Conservation (phyloP, 2,888 invertebrate genomes). For the Cheilosia urbana region DNA sequence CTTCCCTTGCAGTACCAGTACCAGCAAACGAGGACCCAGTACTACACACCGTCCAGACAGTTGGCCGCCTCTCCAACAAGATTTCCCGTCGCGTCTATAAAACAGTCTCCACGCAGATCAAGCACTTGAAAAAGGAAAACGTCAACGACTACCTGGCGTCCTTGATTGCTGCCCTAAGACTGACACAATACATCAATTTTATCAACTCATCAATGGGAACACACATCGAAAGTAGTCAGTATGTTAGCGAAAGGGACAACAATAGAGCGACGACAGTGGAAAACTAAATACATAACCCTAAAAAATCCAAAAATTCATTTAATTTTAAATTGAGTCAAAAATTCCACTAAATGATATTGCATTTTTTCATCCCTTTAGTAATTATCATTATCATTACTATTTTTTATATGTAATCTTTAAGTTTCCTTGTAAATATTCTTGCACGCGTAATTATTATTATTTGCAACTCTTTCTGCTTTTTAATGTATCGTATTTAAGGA, state of each 20-base stretch:
- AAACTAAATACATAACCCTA: slow-evolving; percentile 41
- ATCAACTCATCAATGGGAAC: slow-evolving; percentile 83
- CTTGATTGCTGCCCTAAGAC: slow-evolving; percentile 84
- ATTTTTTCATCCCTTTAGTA: slow-evolving; percentile 60
- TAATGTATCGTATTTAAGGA: no score
- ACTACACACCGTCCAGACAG: slow-evolving; percentile 89
- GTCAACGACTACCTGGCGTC: slow-evolving; percentile 84
- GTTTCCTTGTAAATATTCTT: slow-evolving; percentile 66
- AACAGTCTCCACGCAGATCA: slow-evolving; percentile 87
- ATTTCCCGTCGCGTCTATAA: slow-evolving; percentile 89
- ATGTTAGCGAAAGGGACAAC: slow-evolving; percentile 32
- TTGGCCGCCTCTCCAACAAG: slow-evolving; percentile 89
- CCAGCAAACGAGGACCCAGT: slow-evolving; percentile 87
- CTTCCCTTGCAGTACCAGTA: slow-evolving; percentile 85
- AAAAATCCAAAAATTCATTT: slow-evolving; percentile 35
- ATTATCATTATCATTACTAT: slow-evolving; percentile 20
- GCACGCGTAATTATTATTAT: slow-evolving; percentile 43
- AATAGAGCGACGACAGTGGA: slow-evolving; percentile 44
- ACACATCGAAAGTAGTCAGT: slow-evolving; percentile 78
- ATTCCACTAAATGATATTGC: slow-evolving; percentile 73
- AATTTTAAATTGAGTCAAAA: slow-evolving; percentile 49
- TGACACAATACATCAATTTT: slow-evolving; percentile 84
- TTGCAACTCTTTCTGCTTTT: slow-evolving; percentile 23
- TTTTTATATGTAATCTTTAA: slow-evolving; percentile 52
- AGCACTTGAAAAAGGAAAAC: slow-evolving; percentile 84